Percentiles rank a stretch among this genome's conserved stretches.
Conservation (phyloP, 2,888 invertebrate species). For the Parnassius orleans region DNA sequence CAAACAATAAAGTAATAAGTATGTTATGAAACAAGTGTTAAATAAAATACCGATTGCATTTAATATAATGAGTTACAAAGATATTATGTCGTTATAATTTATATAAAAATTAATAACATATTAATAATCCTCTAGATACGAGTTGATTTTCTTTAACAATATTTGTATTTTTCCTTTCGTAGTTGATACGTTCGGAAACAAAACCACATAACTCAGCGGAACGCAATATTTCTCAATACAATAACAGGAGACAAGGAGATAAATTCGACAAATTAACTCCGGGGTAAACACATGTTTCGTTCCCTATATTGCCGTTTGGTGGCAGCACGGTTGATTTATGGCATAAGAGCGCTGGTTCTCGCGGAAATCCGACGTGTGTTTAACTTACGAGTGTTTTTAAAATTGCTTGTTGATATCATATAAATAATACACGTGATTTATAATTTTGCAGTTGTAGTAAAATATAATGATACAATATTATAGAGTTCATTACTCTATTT, state of each 20-base stretch:
- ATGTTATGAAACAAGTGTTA: no score
- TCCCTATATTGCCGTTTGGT: conserved; percentile 75
- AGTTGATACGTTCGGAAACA: conserved; percentile 31
- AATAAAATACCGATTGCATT: no score
- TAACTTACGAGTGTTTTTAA: conserved; percentile 37
- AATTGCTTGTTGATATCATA: conserved; percentile 16
- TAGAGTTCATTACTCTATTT: no score
- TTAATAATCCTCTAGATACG: neutral
- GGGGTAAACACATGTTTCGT: conserved; percentile 78
- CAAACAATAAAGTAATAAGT: no score
- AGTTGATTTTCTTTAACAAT: neutral
- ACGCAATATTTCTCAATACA: conserved; percentile 75
- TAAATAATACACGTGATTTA: neutral
- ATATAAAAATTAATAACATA: no score
- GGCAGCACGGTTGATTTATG: conserved; percentile 77
- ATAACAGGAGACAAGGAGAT: conserved; percentile 68
- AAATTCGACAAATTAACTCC: conserved; percentile 80
- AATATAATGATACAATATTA: no score
- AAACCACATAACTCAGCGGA: conserved; percentile 43
- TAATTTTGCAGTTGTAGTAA: neutral
- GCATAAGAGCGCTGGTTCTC: conserved; percentile 54
- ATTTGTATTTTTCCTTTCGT: conserved; percentile 7
- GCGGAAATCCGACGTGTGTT: conserved; percentile 47
- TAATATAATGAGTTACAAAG: no score
- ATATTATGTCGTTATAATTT: no score